Evolutionary conservation across 1,140 invertebrate genomes (phyloP).

Genomic region (Euwallacea similis): DNA sequence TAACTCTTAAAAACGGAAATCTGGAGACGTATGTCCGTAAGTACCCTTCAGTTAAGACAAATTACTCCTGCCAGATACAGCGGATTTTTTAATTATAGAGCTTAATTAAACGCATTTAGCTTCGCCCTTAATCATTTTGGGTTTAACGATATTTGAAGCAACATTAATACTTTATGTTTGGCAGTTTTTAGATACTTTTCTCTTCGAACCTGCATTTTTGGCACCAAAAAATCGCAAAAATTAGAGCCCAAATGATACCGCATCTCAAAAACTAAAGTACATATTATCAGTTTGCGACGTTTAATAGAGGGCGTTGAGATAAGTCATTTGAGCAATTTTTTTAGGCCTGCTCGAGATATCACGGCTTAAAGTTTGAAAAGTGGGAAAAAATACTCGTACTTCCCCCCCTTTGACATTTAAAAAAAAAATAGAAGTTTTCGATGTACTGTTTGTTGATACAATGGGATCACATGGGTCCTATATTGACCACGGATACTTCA

Average conservation of each 20-base stretch:
- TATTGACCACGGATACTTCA: no score
- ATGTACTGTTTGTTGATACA: no score
- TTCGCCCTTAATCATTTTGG: not conserved
- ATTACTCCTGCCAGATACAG: conserved; percentile 26
- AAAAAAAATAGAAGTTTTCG: no score
- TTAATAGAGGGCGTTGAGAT: not conserved
- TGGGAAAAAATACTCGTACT: no score
- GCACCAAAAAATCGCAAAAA: no score
- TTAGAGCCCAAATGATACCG: no score
- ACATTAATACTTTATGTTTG: not conserved
- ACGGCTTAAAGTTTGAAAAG: no score
- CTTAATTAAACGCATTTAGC: conserved; percentile 7
- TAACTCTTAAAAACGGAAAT: not conserved
- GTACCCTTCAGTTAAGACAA: conserved; percentile 25
- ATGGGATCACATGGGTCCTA: no score
- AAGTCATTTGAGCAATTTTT: no score
- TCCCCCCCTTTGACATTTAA: no score
- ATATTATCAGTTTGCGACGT: not conserved
- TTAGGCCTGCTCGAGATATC: no score
- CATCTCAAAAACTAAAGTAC: not conserved
- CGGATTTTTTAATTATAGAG: conserved; percentile 20
- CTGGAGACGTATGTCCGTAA: no score
- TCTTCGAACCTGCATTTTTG: not conserved
- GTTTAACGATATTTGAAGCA: not conserved
- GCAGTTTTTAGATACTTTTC: not conserved